Percentiles rank a stretch among this genome's conserved stretches.
phyloP scores from a whole-genome alignment of 2,113 vertebrate species.

The Isurus oxyrinchus region DNA sequence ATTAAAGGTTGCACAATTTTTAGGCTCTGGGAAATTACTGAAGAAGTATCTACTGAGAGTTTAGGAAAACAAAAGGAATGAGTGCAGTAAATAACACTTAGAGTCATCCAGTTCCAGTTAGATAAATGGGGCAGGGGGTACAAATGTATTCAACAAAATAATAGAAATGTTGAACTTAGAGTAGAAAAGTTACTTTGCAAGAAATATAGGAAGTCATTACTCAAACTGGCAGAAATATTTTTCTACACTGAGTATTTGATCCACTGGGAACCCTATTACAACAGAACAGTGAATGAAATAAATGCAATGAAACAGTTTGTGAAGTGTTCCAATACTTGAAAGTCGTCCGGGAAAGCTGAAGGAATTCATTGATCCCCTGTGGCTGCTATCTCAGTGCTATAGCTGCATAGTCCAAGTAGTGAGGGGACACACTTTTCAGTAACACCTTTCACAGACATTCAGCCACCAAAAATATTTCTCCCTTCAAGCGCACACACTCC shows the following conservation, averaged over 20 bases:
- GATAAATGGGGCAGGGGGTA: neutral
- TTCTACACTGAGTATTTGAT: neutral
- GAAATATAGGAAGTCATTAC: neutral
- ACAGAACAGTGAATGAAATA: neutral
- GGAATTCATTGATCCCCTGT: slow-evolving; percentile 4
- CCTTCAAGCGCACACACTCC: neutral
- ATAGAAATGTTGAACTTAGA: neutral
- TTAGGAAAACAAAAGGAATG: neutral
- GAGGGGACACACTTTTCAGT: neutral
- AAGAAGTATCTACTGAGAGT: neutral
- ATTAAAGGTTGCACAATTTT: neutral
- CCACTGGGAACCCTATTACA: neutral
- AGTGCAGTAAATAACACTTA: neutral
- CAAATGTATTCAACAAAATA: neutral
- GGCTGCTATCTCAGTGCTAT: neutral
- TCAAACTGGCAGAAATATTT: neutral
- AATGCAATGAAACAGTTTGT: neutral
- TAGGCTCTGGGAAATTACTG: neutral
- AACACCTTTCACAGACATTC: neutral
- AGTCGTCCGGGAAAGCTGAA: neutral
- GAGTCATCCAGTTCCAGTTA: neutral
- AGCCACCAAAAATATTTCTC: neutral
- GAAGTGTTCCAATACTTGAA: neutral
- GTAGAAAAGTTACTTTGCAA: neutral
- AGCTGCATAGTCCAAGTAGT: neutral